Conservation (phyloP, 2,113 vertebrate genomes). For the Pampusana beccarii region DNA sequence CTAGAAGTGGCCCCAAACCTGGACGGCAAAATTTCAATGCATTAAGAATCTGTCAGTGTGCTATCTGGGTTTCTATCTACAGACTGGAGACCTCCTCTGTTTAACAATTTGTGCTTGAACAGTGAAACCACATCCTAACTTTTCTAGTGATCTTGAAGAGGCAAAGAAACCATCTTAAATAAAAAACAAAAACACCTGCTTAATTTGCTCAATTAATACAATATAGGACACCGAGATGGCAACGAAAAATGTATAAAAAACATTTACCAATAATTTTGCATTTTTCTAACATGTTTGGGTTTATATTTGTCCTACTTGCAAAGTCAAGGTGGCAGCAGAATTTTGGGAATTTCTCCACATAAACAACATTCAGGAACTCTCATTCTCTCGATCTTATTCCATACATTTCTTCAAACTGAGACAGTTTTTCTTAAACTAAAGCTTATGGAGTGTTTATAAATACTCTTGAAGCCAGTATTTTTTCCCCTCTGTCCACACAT, state of each 20-base stretch:
- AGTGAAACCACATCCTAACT: background rate
- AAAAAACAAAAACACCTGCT: background rate
- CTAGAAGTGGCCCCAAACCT: background rate
- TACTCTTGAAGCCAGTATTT: background rate
- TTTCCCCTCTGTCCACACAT: background rate
- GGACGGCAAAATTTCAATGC: fast-evolving
- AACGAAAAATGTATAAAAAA: background rate
- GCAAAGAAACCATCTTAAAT: background rate
- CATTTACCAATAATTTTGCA: background rate
- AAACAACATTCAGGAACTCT: background rate
- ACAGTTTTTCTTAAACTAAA: background rate
- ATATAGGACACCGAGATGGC: background rate
- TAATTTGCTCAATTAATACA: background rate
- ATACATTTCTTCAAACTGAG: background rate
- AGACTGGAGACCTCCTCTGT: background rate
- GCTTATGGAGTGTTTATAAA: background rate
- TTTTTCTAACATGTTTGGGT: background rate
- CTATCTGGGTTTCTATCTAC: background rate
- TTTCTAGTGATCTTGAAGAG: background rate
- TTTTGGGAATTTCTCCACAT: background rate
- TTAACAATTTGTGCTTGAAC: background rate
- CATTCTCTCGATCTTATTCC: background rate
- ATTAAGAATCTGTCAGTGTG: background rate
- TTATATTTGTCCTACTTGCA: background rate
- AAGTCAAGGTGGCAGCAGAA: background rate